Base-by-base conservation (phyloP, 2,888 invertebrate species). In the Hipparchia semele region DNA sequence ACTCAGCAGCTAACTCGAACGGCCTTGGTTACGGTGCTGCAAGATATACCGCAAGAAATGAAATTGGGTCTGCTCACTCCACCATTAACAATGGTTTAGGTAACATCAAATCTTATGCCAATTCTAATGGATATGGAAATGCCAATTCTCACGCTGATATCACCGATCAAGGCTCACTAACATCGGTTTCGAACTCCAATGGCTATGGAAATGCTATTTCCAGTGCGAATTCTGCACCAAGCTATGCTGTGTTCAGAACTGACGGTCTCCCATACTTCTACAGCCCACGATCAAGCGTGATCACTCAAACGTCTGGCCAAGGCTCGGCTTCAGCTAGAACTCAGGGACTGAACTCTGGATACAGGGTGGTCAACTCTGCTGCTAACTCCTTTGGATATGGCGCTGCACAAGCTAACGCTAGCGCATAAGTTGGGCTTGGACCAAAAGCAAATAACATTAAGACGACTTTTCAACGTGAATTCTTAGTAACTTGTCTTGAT, bases 401-500 rank as follows among this genome's bases (percentile, higher is more conserved):
- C 70, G 83, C 84, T 8, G 90, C 92, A 6, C 83, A 81, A 59
- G 89, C 93, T 71, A 86, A 89, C 72, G 90, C 92, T 4, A 85
- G 84, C 78, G 79, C 78, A 54, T 92, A 80, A 86, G 10, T 61
- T 51, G n/a, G 1, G 7, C 54, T 49, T 0, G 13, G 69, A 62
- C 67, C 60, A 66, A 65, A 72, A 83, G 90, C 92, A 91, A 89
- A 81, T 82, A 49, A 92, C 87, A 87, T 83, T 84, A 91, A 90
- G 93, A 92, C 89, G 93, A 93, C 92, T 83, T 81, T 80, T 74
- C 68, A 51, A 68, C 13, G 45, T 56, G 12, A 10, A 65, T 12
- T 77, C 76, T 80, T 23, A 23, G 82, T 84, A 84, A 89, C 91
- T 93, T 93, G 91, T 93, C 93, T 90, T 90, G 87, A 73, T 91